These are phyloP conservation scores for Pocota personata DNA, from an alignment of 2,888 invertebrate genomes.

Conservation along the genomic window DNA sequence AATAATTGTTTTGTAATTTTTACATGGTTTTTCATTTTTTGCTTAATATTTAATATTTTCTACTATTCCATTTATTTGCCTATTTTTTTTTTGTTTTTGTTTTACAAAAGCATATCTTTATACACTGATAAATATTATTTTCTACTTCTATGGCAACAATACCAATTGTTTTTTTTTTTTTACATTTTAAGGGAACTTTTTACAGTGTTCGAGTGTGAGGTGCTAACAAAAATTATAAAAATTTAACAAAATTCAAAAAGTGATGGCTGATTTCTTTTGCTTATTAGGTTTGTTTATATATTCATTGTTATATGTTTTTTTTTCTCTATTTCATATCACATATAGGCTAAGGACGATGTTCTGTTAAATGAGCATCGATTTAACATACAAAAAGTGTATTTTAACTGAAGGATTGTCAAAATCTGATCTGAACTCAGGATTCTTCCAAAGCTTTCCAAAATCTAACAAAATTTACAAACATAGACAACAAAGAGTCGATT, in stretches of 20 bases:
- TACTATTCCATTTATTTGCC: background rate
- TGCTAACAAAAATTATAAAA: background rate
- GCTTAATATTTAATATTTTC: background rate
- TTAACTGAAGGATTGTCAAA: background rate
- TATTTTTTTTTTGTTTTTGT: background rate
- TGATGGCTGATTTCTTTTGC: background rate
- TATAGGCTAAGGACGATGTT: slow-evolving; percentile 74
- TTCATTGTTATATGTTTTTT: slow-evolving; percentile 28
- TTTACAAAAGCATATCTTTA: slow-evolving; percentile 45
- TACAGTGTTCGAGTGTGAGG: slow-evolving; percentile 12
- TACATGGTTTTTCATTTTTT: background rate
- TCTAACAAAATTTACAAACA: background rate
- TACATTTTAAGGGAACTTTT: slow-evolving; percentile 8
- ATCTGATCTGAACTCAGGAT: no score
- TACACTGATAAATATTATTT: slow-evolving; percentile 10
- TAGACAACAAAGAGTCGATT: background rate
- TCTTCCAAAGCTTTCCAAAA: no score
- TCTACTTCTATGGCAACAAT: slow-evolving; percentile 20
- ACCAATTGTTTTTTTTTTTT: background rate
- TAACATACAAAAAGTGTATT: background rate
- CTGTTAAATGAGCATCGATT: slow-evolving; percentile 20
- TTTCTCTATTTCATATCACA: slow-evolving; percentile 74
- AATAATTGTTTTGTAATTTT: background rate
- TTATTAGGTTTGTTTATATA: slow-evolving; percentile 9
- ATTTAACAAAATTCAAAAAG: background rate